These are phyloP conservation scores for Anableps anableps DNA, from an alignment of 2,797 vertebrate species.

Conservation along the genomic window DNA sequence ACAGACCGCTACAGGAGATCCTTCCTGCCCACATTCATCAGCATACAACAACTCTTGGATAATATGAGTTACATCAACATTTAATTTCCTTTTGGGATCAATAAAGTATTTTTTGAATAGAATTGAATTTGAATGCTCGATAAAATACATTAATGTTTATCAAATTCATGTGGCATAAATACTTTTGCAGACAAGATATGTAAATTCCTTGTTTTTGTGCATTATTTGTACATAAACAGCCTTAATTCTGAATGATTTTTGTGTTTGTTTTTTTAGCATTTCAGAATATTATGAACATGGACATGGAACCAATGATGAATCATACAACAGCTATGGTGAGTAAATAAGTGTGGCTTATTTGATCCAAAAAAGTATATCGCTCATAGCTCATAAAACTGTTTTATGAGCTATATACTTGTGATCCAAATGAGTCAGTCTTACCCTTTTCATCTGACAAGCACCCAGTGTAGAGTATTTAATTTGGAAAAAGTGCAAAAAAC, in stretches of 20 bases:
- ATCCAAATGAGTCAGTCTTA: constrained; percentile 14
- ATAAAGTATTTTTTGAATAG: too few relatives aligned
- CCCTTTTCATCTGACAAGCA: not conserved
- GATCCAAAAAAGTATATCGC: not conserved
- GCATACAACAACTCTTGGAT: too few relatives aligned
- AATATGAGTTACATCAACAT: too few relatives aligned
- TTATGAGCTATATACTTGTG: not conserved
- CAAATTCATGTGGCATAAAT: not conserved
- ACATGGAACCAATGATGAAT: constrained; percentile 90
- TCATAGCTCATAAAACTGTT: too few relatives aligned
- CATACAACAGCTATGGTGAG: constrained; percentile 97
- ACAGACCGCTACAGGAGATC: too few relatives aligned
- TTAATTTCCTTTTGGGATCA: too few relatives aligned
- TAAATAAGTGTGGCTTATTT: constrained; percentile 74
- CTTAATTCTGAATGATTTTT: constrained; percentile 15
- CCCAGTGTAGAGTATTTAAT: constrained; percentile 9
- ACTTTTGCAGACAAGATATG: not conserved
- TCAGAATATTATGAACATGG: constrained; percentile 97
- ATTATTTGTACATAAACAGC: not conserved
- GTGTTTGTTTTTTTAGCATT: constrained; percentile 79
- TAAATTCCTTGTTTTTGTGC: not conserved
- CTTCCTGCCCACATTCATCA: too few relatives aligned
- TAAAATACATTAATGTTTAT: too few relatives aligned
- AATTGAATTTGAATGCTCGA: too few relatives aligned
- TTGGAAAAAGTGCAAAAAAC: not conserved